phyloP scores from a whole-genome alignment of 2,797 vertebrate species.

The Acanthopagrus latus region DNA sequence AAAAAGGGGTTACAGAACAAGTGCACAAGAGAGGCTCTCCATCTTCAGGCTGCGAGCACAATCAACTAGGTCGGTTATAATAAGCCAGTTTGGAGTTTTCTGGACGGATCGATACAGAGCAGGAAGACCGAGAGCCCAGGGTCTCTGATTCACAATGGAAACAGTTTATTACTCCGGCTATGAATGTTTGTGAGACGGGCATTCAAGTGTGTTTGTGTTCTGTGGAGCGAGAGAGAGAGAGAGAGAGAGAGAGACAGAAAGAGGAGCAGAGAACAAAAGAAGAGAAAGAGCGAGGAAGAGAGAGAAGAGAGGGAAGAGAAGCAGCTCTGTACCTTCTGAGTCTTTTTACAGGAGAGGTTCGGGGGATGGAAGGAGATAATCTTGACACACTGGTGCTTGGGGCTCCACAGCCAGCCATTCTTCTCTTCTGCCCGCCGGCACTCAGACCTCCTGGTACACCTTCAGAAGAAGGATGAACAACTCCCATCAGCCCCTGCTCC shows the following conservation, averaged over 20 bases:
- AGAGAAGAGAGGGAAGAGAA: slow-evolving; percentile 16
- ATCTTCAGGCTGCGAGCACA: slow-evolving; percentile 60
- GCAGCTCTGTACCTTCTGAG: slow-evolving; percentile 76
- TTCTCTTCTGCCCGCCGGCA: slow-evolving; percentile 89
- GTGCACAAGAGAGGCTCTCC: slow-evolving; percentile 52
- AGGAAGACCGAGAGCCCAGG: slow-evolving; percentile 50
- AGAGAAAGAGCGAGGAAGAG: background rate
- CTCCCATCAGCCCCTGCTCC: slow-evolving; percentile 60
- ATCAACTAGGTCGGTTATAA: slow-evolving; percentile 69
- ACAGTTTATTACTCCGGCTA: slow-evolving; percentile 59
- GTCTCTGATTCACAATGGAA: slow-evolving; percentile 62
- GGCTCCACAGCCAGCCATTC: slow-evolving; percentile 96
- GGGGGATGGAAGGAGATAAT: slow-evolving; percentile 89
- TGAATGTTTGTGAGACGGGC: slow-evolving; percentile 46
- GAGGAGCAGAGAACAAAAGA: slow-evolving; percentile 35
- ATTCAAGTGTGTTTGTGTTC: slow-evolving; percentile 29
- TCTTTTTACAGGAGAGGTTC: slow-evolving; percentile 92
- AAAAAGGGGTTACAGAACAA: background rate
- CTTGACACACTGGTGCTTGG: slow-evolving; percentile 88
- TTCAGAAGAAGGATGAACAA: slow-evolving; percentile 74
- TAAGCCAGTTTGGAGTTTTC: slow-evolving; percentile 70
- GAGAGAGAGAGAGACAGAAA: background rate
- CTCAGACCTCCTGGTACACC: slow-evolving; percentile 92
- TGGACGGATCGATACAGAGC: slow-evolving; percentile 71
- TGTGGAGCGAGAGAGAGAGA: slow-evolving; percentile 1